Conservation (phyloP, 2,797 vertebrate species). For the Clamator glandarius region DNA sequence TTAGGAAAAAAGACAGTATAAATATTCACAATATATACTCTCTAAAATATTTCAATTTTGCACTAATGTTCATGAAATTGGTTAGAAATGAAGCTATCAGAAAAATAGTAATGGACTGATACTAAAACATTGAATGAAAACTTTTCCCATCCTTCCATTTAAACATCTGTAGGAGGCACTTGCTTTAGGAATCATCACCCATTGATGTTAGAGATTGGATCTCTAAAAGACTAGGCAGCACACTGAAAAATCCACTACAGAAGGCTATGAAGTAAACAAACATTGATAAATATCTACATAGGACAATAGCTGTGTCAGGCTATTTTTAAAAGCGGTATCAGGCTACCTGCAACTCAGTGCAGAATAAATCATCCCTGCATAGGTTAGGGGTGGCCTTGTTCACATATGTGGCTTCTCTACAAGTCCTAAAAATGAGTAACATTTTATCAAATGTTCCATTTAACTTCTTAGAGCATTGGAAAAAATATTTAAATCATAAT, state of each 20-base stretch:
- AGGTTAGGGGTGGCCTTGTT: not conserved
- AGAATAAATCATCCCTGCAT: too few relatives aligned
- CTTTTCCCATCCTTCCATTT: not conserved
- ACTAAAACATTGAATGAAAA: not conserved
- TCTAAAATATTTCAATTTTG: not conserved
- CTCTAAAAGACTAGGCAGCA: not conserved
- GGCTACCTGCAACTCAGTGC: too few relatives aligned
- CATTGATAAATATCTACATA: not conserved
- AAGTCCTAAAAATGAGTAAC: not conserved
- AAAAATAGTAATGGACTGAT: not conserved
- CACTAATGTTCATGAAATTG: not conserved
- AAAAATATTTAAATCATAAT: not conserved
- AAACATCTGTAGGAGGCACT: not conserved
- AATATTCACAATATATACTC: not conserved
- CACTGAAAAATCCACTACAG: not conserved
- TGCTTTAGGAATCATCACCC: not conserved
- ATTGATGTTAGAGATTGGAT: not conserved
- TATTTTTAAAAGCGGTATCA: not conserved
- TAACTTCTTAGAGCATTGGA: not conserved
- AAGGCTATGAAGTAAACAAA: not conserved
- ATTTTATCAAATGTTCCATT: not conserved
- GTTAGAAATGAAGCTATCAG: not conserved
- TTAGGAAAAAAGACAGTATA: not conserved
- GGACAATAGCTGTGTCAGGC: not conserved
- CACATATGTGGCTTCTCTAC: not conserved